These are phyloP conservation scores for Psittacula cyanocephala DNA, from an alignment of 2,113 vertebrate genomes.

Conservation along the genomic window DNA sequence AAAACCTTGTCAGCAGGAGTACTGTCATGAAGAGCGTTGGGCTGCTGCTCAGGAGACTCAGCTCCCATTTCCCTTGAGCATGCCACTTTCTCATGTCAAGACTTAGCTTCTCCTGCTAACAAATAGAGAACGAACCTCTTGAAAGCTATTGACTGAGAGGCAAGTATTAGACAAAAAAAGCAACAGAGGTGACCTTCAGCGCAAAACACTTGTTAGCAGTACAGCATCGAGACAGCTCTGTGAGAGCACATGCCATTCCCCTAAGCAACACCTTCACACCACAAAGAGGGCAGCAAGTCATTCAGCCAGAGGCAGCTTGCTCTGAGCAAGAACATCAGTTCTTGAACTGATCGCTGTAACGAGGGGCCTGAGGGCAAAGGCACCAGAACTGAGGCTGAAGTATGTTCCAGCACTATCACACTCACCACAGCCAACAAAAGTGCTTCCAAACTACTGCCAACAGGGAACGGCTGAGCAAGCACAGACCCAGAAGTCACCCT, in stretches of 20 bases:
- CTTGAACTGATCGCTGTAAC: rapidly evolving
- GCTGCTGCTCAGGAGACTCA: not conserved
- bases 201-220: not conserved
- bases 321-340: not conserved
- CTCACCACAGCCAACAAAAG: not conserved
- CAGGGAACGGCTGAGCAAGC: not conserved
- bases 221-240: not conserved
- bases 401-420: rapidly evolving
- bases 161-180: not conserved
- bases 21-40: rapidly evolving
- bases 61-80: not conserved
- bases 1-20: not conserved
- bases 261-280: rapidly evolving
- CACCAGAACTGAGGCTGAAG: rapidly evolving
- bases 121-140: not conserved
- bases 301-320: not conserved
- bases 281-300: not conserved
- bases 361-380: not conserved
- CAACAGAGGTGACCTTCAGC: rapidly evolving
- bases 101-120: not conserved
- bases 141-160: not conserved
- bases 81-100: not conserved
- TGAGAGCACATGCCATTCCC: not conserved
- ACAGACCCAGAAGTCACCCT: not conserved
- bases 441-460: not conserved